A percentile compares a stretch with the other conserved stretches of the same genome.
Conservation (phyloP, 2,888 invertebrate genomes). For the Doris montereyensis region DNA sequence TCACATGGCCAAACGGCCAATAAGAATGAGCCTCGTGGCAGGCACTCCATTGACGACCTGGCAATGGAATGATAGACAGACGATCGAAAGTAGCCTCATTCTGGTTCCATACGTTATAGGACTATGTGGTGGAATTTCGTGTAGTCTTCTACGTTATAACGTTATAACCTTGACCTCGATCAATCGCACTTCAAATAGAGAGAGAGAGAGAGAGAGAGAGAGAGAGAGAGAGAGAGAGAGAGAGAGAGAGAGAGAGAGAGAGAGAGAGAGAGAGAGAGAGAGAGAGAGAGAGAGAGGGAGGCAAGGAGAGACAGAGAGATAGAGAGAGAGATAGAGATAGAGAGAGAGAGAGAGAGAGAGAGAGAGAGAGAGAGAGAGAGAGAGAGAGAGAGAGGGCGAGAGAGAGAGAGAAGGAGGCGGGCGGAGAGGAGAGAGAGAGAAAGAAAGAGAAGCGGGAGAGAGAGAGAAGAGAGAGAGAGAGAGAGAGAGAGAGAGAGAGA, state of each 20-base stretch:
- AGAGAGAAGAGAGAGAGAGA: neutral
- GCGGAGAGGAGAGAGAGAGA: neutral
- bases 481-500: neutral
- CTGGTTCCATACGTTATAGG: no score
- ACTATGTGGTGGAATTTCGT: no score
- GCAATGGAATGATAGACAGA: no score
- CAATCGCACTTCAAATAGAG: neutral
- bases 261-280: conserved; percentile 30
- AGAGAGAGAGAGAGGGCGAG: conserved; percentile 28
- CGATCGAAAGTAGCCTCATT: no score
- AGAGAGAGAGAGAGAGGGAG: neutral
- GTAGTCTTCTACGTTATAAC: no score
- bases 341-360: conserved; percentile 22
- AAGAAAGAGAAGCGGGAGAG: no score
- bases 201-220: neutral
- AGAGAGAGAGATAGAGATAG: neutral
- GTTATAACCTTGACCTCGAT: no score
- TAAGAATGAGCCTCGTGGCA: no score
- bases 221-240: conserved; percentile 2
- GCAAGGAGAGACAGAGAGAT: neutral
- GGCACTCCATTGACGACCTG: no score
- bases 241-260: conserved; percentile 35
- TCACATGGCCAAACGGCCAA: no score
- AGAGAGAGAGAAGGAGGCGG: neutral
- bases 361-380: conserved; percentile 29